Conservation (phyloP, 2,888 invertebrate genomes). For the Pristionchus maxplancki region DNA sequence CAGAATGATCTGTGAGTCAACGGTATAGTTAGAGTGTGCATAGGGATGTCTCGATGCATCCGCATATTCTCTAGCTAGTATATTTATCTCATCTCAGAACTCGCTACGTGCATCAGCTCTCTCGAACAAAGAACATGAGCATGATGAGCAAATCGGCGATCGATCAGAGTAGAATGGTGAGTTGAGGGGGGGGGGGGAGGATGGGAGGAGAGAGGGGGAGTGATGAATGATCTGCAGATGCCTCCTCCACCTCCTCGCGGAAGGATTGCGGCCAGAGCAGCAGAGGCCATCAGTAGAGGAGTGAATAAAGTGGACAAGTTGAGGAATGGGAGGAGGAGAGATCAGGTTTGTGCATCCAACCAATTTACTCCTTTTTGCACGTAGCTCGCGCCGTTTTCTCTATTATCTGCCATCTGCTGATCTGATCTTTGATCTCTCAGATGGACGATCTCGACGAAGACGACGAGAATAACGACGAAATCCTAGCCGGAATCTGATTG, state of each 20-base stretch:
- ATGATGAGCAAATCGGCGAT: slow-evolving; percentile 27
- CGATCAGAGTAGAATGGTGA: slow-evolving; percentile 46
- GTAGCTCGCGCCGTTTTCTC: too few species aligned
- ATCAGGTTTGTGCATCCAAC: too few species aligned
- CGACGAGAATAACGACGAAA: slow-evolving; percentile 37
- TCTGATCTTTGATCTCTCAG: slow-evolving; percentile 34
- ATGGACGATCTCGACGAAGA: slow-evolving; percentile 17
- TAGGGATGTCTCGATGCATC: too few species aligned
- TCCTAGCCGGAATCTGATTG: slow-evolving; percentile 23
- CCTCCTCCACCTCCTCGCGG: neutral
- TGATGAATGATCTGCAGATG: slow-evolving; percentile 28
- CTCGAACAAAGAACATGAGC: slow-evolving; percentile 27
- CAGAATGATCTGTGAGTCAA: slow-evolving; percentile 25
- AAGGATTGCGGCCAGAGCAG: neutral
- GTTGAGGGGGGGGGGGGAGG: neutral
- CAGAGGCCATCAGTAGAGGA: neutral
- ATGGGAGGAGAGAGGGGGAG: neutral
- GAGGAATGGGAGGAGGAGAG: neutral
- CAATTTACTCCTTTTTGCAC: too few species aligned
- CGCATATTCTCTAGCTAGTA: too few species aligned
- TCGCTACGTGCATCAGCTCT: slow-evolving; percentile 28
- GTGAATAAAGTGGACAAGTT: neutral
- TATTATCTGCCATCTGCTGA: too few species aligned
- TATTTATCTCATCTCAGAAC: too few species aligned
- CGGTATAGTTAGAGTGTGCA: neutral